Percentiles rank a stretch among this genome's conserved stretches.
Evolutionary conservation across 2,797 vertebrate species (phyloP).

Genomic region (Hephaestus fuliginosus): DNA sequence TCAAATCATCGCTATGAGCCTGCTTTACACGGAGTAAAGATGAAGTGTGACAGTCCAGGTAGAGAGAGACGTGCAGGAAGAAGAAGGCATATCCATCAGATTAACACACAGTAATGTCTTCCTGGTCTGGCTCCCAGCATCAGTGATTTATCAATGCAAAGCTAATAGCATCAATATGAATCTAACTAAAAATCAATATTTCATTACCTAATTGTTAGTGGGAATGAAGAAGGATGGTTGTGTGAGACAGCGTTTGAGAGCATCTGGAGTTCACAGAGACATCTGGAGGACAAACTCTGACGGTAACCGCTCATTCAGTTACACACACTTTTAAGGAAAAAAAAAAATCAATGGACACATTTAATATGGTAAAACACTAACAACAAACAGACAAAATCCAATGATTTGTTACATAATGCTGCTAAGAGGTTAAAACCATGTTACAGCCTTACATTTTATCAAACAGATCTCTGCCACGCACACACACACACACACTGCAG

Average conservation of each 20-base stretch:
- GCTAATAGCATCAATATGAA: slow-evolving; percentile 99
- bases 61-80: slow-evolving; percentile 72
- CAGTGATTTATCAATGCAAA: slow-evolving; percentile 99
- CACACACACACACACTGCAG: slow-evolving; percentile 12
- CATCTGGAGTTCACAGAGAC: slow-evolving; percentile 98
- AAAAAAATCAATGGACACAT: slow-evolving; percentile 50
- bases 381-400: slow-evolving; percentile 64
- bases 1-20: slow-evolving; percentile 58
- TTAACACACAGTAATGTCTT: slow-evolving; percentile 91
- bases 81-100: slow-evolving; percentile 97
- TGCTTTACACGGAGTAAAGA: slow-evolving; percentile 57
- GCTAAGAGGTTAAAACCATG: slow-evolving; percentile 39
- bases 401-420: slow-evolving; percentile 58
- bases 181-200: slow-evolving; percentile 99
- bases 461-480: slow-evolving; percentile 18
- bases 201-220: slow-evolving; percentile 99
- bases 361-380: slow-evolving; percentile 52
- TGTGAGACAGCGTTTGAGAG: slow-evolving; percentile 93
- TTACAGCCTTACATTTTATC: slow-evolving; percentile 49
- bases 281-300: slow-evolving; percentile 92
- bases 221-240: slow-evolving; percentile 99
- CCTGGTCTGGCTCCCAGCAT: slow-evolving; percentile 79
- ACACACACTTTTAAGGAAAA: slow-evolving; percentile 45
- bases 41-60: slow-evolving; percentile 56
- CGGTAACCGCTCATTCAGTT: slow-evolving; percentile 46